Evolutionary conservation across 2,113 vertebrate genomes (phyloP).

Genomic region (Pangasianodon gigas): DNA sequence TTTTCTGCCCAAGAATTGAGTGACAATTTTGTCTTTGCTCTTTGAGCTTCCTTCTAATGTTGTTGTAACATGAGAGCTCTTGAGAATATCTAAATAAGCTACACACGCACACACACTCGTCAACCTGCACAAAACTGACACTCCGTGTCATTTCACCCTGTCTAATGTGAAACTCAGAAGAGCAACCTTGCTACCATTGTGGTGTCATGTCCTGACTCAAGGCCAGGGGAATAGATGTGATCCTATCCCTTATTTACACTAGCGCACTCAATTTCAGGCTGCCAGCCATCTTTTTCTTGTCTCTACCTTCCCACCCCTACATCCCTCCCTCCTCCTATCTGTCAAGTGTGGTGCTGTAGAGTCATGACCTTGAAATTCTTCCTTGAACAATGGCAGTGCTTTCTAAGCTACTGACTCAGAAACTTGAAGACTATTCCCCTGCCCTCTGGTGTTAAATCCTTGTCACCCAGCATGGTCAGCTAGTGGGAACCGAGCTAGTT

Average conservation of each 20-base stretch:
- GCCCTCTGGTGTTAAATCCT: slow-evolving; percentile 51
- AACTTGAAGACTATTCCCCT: slow-evolving; percentile 40
- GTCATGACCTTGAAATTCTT: slow-evolving; percentile 52
- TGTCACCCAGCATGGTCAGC: slow-evolving; percentile 28
- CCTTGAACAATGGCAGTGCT: slow-evolving; percentile 15
- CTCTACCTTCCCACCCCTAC: background rate
- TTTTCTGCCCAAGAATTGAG: background rate
- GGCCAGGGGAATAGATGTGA: slow-evolving; percentile 43
- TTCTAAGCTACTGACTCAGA: slow-evolving; percentile 23
- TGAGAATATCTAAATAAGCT: background rate
- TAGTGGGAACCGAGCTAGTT: slow-evolving; percentile 9
- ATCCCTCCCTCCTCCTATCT: slow-evolving; percentile 30
- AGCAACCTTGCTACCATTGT: slow-evolving; percentile 56
- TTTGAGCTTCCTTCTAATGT: background rate
- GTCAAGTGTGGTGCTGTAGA: slow-evolving; percentile 43
- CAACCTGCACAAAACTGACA: slow-evolving; percentile 54
- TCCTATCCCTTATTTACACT: slow-evolving; percentile 42
- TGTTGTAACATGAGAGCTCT: slow-evolving; percentile 20
- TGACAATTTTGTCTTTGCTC: slow-evolving; percentile 13
- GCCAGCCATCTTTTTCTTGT: slow-evolving; percentile 38
- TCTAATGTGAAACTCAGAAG: slow-evolving; percentile 48
- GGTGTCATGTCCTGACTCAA: slow-evolving; percentile 62
- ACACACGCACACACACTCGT: background rate
- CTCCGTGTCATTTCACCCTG: slow-evolving; percentile 59
- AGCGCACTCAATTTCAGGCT: slow-evolving; percentile 37